Evolutionary conservation across 2,888 invertebrate species (phyloP).

Genomic region (Empis stercorea): DNA sequence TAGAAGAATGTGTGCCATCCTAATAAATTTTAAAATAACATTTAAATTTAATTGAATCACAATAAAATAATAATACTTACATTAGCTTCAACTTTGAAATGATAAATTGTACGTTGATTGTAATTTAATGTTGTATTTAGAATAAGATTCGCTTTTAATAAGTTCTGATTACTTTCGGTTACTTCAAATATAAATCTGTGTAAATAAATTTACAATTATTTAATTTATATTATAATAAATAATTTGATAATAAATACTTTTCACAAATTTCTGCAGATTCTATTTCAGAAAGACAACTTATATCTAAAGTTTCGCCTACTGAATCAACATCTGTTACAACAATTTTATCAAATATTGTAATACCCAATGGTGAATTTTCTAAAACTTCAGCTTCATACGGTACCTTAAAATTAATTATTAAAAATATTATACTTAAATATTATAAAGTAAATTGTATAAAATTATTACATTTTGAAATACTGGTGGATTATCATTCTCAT

Average conservation of each 20-base stretch:
- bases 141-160: constrained; percentile 59
- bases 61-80: constrained; percentile 39
- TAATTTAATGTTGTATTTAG: constrained; percentile 61
- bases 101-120: constrained; percentile 62
- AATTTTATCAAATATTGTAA: constrained; percentile 59
- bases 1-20: constrained; percentile 67
- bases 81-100: constrained; percentile 60
- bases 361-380: constrained; percentile 61
- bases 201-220: too few relatives aligned
- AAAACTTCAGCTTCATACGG: constrained; percentile 68
- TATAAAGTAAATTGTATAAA: too few relatives aligned
- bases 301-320: constrained; percentile 67
- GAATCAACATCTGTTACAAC: constrained; percentile 67
- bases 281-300: constrained; percentile 45
- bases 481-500: constrained; percentile 82
- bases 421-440: background rate
- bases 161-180: constrained; percentile 40
- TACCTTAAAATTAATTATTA: constrained; percentile 40
- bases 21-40: constrained; percentile 26
- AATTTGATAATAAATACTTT: constrained; percentile 25
- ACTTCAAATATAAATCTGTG: constrained; percentile 28
- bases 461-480: constrained; percentile 62
- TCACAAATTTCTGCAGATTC: constrained; percentile 34
- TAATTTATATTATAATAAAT: too few relatives aligned
- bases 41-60: background rate